Evolutionary conservation across 2,797 vertebrate species (phyloP).

Genomic region (Pseudochromis fuscus): DNA sequence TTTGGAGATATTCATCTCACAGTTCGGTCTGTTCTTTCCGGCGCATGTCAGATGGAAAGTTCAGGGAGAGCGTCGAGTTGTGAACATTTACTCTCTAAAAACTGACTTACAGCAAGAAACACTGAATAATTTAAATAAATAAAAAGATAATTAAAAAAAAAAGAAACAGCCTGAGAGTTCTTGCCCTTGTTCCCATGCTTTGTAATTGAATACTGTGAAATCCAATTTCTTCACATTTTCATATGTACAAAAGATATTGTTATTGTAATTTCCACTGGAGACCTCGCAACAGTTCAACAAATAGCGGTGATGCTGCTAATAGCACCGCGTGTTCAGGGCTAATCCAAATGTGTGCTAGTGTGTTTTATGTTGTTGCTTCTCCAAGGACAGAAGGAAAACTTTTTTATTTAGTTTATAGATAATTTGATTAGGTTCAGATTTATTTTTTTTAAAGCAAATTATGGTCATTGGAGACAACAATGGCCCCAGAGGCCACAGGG

Average conservation of each 20-base stretch:
- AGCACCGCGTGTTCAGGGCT: not conserved
- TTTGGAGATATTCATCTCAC: conserved; percentile 19
- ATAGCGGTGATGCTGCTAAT: not conserved
- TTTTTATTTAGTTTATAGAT: not conserved
- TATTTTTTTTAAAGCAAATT: not conserved
- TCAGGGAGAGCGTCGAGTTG: not conserved
- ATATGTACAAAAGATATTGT: not conserved
- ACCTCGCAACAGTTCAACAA: not conserved
- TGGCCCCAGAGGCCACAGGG: no score
- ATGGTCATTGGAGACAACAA: not conserved
- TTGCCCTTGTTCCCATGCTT: not conserved
- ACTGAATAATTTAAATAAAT: conserved; percentile 1
- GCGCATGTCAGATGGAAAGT: conserved; percentile 3
- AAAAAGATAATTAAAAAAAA: not conserved
- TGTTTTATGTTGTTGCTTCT: not conserved
- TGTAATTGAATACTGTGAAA: conserved; percentile 9
- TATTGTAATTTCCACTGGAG: not conserved
- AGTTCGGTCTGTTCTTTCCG: conserved; percentile 15
- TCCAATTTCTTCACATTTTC: conserved; percentile 17
- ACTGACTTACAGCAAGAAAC: not conserved
- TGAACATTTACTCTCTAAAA: conserved; percentile 11
- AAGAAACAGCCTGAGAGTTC: not conserved
- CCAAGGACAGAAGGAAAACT: no score
- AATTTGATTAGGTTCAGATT: not conserved
- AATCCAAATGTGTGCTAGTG: not conserved